Evolutionary conservation across 2,113 vertebrate species (phyloP), one percentile per base, ranked within the genome.

Genomic region (Alectura lathami): DNA sequence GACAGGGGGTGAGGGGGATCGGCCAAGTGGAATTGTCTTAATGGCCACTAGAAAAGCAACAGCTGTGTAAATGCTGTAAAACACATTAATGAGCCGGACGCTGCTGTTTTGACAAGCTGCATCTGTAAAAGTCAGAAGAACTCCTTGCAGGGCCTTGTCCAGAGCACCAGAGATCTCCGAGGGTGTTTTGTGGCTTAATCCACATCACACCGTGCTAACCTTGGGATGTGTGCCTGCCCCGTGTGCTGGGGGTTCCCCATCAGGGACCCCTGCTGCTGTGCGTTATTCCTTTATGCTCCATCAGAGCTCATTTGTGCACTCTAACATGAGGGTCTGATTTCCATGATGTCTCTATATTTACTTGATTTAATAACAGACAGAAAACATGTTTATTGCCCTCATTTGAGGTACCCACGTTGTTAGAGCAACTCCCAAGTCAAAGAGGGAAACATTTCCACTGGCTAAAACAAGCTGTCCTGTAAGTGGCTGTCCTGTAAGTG

Each of bases 21-120:
- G 5, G 42, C 48, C 84, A 43, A 77, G 84, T 78, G 80, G 75
- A 95, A 43, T 81, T 27, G 38, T 48, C 64, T 91, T 85, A 88
- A 81, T 73, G 48, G 88, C 42, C 75, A 48, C 43, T 68, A 72
- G 79, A 85, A 57, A 56, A 75, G 47, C 75, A 72, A 76, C 64
- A 47, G 59, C 83, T 91, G 79, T 7, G 69, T 50, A 45, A 48
- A 57, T 36, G 42, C 34, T 56, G 29, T n/a, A n/a, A 18, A 62
- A 75, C 27, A 22, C 1, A 3, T 59, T 73, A 68, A 84, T 8
- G n/a, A 84, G 69, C n/a, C 0, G 15, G 83, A 51, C 1, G 1
- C 83, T 76, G 32, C 51, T 88, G 79, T n/a, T 75, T 51, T 32
- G 79, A 53, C 47, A 67, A 73, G 63, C 36, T 0, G 6, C 4